phyloP scores from a whole-genome alignment of 2,113 vertebrate species.

The Xiphophorus maculatus region DNA sequence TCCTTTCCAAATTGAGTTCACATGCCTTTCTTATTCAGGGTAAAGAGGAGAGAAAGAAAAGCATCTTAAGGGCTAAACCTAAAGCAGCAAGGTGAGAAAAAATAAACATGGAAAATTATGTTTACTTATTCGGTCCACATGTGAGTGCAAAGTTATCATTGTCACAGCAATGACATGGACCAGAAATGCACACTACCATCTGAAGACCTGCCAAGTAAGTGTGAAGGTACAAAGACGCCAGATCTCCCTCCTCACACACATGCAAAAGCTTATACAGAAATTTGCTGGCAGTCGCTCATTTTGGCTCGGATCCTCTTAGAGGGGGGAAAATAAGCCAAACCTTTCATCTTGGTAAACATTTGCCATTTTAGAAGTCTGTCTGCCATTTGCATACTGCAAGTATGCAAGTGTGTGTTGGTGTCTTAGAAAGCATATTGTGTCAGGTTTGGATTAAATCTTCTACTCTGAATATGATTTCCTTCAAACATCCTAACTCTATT shows the following conservation, averaged over 20 bases:
- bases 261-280: slow-evolving; percentile 22
- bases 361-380: slow-evolving; percentile 68
- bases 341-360: slow-evolving; percentile 73
- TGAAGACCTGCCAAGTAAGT: slow-evolving; percentile 49
- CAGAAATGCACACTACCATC: slow-evolving; percentile 42
- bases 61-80: not conserved
- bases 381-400: slow-evolving; percentile 52
- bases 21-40: not conserved
- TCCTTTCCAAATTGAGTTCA: not conserved
- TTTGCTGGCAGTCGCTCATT: slow-evolving; percentile 63
- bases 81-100: not conserved
- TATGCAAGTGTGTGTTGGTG: slow-evolving; percentile 10
- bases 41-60: not conserved
- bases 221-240: slow-evolving; percentile 40
- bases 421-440: slow-evolving; percentile 51
- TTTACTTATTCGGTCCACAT: slow-evolving; percentile 25
- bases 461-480: slow-evolving; percentile 49
- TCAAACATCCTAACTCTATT: slow-evolving; percentile 59
- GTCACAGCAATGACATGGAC: slow-evolving; percentile 58
- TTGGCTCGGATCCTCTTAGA: slow-evolving; percentile 69
- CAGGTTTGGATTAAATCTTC: slow-evolving; percentile 57
- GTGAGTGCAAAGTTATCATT: slow-evolving; percentile 41
- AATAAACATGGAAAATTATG: slow-evolving; percentile 10
- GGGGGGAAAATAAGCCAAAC: slow-evolving; percentile 63
- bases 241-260: slow-evolving; percentile 8